Evolutionary conservation across 2,888 invertebrate species (phyloP).

Genomic region (Lamproptera curius): DNA sequence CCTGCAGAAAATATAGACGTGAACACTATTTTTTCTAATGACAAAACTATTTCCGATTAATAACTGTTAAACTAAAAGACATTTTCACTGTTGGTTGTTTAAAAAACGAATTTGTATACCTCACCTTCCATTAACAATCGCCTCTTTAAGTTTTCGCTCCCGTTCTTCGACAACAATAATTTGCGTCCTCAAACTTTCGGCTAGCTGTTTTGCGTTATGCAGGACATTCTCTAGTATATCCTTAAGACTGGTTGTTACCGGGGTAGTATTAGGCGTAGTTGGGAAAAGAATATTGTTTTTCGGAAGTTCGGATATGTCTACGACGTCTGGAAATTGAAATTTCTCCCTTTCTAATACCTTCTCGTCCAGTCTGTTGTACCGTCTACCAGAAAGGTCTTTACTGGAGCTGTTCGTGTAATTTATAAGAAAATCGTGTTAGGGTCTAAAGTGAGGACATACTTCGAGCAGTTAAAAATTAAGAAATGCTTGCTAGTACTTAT

Average conservation of each 20-base stretch:
- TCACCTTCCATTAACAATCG: constrained; percentile 58
- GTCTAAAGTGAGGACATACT: neutral
- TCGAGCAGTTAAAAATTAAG: neutral
- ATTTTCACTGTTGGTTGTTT: too few species aligned
- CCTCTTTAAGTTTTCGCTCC: constrained; percentile 51
- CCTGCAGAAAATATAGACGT: too few species aligned
- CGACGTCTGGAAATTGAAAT: constrained; percentile 23
- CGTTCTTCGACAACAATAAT: constrained; percentile 38
- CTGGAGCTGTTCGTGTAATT: constrained; percentile 20
- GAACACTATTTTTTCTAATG: too few species aligned
- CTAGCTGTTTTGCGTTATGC: constrained; percentile 42
- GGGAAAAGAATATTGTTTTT: constrained; percentile 6
- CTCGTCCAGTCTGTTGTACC: constrained; percentile 23
- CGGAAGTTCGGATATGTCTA: constrained; percentile 16
- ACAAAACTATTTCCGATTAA: too few species aligned
- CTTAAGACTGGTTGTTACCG: constrained; percentile 32
- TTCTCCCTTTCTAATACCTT: constrained; percentile 32
- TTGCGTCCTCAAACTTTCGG: constrained; percentile 43
- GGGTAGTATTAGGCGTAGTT: neutral
- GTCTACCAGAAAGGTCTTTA: constrained; percentile 26
- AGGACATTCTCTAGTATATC: constrained; percentile 43
- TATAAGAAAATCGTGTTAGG: neutral
- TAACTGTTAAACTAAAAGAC: too few species aligned
- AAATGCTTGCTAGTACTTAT: neutral
- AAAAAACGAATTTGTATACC: too few species aligned